Conservation (phyloP, 2,113 vertebrate genomes). For the Microtus pennsylvanicus region DNA sequence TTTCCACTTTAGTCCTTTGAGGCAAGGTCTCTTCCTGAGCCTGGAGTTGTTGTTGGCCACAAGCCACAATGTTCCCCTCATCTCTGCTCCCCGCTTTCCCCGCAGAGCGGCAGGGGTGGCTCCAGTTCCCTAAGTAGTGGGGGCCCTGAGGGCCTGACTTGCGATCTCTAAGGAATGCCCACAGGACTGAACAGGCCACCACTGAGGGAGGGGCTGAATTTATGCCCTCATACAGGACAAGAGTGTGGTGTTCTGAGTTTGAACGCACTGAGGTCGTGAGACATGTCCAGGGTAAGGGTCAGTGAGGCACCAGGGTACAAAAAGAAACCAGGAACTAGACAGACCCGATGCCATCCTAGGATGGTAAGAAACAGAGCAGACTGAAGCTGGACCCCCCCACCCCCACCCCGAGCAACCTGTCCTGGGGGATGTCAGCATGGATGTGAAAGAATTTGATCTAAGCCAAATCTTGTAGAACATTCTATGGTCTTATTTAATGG, state of each 20-base stretch:
- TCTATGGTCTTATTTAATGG: not conserved
- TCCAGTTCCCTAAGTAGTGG: not conserved
- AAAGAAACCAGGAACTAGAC: not conserved
- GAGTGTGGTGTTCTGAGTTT: not conserved
- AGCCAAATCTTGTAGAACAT: not conserved
- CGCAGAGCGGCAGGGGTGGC: fast-evolving
- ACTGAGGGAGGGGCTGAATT: not conserved
- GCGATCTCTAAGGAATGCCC: not conserved
- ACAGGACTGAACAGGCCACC: not conserved
- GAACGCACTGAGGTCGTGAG: not conserved
- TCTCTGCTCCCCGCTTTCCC: fast-evolving
- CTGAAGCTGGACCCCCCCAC: not conserved
- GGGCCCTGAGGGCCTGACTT: not conserved
- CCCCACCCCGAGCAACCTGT: too few relatives aligned
- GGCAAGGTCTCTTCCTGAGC: not conserved
- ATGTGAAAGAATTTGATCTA: not conserved
- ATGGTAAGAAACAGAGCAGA: not conserved
- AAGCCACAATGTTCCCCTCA: not conserved
- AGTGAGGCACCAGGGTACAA: not conserved
- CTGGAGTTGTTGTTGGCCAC: not conserved
- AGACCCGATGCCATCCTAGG: not conserved
- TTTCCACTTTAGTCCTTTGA: not conserved
- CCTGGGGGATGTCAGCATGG: not conserved
- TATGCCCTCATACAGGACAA: not conserved
- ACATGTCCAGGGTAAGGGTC: not conserved